Evolutionary conservation across 2,797 vertebrate genomes (phyloP).

Genomic region (Pseudochirops corinnae): DNA sequence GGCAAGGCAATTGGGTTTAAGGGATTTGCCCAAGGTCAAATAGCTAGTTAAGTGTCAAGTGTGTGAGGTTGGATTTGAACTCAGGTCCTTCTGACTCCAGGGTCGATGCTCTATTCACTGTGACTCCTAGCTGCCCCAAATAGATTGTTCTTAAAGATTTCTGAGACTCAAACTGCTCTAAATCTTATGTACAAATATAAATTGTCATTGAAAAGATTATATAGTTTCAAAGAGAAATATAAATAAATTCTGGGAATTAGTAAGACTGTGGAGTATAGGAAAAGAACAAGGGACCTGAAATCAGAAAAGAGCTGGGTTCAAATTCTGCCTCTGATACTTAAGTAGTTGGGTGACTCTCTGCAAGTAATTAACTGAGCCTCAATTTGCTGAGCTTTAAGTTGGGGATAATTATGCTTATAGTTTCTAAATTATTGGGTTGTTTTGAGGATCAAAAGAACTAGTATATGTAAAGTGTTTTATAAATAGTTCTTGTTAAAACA

Average conservation of each 20-base stretch:
- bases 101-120: no score
- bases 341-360: background rate
- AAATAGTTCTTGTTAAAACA: background rate
- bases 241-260: background rate
- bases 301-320: background rate
- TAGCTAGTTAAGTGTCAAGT: no score
- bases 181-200: background rate
- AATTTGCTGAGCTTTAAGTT: background rate
- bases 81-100: no score
- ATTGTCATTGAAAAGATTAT: background rate
- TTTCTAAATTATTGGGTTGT: background rate
- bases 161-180: background rate
- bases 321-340: background rate
- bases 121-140: no score
- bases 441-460: background rate
- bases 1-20: no score
- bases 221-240: background rate
- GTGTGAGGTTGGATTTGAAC: no score
- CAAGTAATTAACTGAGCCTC: background rate
- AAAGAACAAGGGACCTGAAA: background rate
- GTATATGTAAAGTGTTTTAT: background rate
- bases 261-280: background rate
- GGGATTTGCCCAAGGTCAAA: no score
- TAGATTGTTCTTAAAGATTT: background rate
- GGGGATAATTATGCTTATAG: background rate